These are phyloP conservation scores for Portunus trituberculatus DNA, from an alignment of 1,140 invertebrate genomes.

Conservation along the genomic window DNA sequence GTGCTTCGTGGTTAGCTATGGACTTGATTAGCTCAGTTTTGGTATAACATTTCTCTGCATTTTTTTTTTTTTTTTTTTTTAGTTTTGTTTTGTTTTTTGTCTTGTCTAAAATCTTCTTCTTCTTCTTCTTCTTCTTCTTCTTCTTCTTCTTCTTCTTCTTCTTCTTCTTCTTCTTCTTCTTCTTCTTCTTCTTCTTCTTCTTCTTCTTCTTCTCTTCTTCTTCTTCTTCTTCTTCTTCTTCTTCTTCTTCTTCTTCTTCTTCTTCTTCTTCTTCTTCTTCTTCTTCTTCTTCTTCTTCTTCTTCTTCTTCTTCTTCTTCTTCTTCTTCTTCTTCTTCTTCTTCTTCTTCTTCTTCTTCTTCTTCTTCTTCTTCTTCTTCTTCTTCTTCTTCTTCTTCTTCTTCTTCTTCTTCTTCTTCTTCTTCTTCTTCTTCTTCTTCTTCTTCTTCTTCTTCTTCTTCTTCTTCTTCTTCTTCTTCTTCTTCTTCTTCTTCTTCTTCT, in stretches of 20 bases:
- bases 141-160: background rate
- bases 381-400: background rate
- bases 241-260: background rate
- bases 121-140: background rate
- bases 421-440: background rate
- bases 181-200: background rate
- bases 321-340: background rate
- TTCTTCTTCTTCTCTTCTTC: background rate
- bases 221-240: background rate
- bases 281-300: background rate
- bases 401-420: background rate
- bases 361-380: background rate
- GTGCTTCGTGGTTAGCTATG: too few species aligned
- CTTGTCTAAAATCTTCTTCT: background rate
- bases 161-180: background rate
- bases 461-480: too few species aligned
- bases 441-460: background rate
- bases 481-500: too few species aligned
- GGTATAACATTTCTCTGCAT: too few species aligned
- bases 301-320: too few species aligned
- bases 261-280: background rate
- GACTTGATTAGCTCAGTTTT: too few species aligned
- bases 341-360: background rate
- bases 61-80: too few species aligned
- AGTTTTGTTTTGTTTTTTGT: too few species aligned